Conservation (phyloP, 2,888 invertebrate genomes). For the Opisthograptis luteolata region DNA sequence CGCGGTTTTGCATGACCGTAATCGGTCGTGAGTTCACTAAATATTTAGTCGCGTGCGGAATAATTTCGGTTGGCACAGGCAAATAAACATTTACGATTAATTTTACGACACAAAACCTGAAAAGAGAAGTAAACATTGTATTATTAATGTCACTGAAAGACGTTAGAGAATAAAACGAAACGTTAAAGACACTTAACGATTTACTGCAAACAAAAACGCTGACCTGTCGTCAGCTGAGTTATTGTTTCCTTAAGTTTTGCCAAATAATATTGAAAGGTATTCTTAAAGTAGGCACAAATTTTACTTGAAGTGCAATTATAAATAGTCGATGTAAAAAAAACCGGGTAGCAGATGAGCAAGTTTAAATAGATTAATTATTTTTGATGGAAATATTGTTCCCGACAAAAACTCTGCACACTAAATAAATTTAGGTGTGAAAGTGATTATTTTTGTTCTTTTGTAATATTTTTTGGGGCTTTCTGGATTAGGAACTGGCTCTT, state of each 20-base stretch:
- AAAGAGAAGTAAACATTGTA: conserved; percentile 38
- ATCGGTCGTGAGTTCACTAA: conserved; percentile 55
- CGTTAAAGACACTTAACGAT: conserved; percentile 31
- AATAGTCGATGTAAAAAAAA: too few species aligned
- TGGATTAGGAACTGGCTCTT: too few species aligned
- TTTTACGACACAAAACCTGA: conserved; percentile 46
- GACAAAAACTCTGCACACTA: too few species aligned
- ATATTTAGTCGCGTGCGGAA: conserved; percentile 70
- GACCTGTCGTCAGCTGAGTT: conserved; percentile 27
- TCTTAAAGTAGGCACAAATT: too few species aligned
- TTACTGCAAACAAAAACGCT: conserved; percentile 32
- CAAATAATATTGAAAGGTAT: conserved; percentile 3
- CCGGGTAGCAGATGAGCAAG: too few species aligned
- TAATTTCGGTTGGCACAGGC: conserved; percentile 51
- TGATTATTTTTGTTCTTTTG: too few species aligned
- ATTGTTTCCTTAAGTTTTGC: conserved; percentile 23
- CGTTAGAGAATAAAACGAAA: conserved; percentile 27
- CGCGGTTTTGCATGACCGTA: conserved; percentile 62
- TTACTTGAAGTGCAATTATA: too few species aligned
- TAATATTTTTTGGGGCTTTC: too few species aligned
- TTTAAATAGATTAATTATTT: too few species aligned
- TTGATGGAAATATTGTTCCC: too few species aligned
- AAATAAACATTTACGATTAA: conserved; percentile 60
- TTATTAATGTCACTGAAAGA: conserved; percentile 39
- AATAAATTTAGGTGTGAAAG: too few species aligned